Conservation (phyloP, 2,888 invertebrate genomes). For the Chrysolina haemoptera region DNA sequence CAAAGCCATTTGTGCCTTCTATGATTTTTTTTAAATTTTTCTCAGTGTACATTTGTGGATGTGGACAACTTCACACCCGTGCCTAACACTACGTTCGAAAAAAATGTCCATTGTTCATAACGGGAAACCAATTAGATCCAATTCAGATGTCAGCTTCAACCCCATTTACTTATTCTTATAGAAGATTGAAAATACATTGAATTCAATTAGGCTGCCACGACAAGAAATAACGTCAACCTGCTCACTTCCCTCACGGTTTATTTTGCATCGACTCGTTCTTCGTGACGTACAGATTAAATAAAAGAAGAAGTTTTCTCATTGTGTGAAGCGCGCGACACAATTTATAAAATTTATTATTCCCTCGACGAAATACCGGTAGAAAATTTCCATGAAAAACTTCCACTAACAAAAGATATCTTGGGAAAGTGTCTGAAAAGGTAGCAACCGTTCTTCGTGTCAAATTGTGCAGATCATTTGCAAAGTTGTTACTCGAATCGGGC, state of each 20-base stretch:
- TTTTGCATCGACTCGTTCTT: constrained; percentile 18
- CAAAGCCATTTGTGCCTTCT: no score
- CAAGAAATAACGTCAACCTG: constrained; percentile 9
- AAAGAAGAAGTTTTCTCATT: constrained; percentile 28
- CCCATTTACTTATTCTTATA: neutral
- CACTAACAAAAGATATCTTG: constrained; percentile 34
- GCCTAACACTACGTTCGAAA: no score
- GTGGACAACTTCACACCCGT: no score
- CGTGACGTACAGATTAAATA: constrained; percentile 22
- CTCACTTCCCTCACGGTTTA: constrained; percentile 6
- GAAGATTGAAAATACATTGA: constrained; percentile 13
- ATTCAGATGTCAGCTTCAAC: neutral
- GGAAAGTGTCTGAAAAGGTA: constrained; percentile 37
- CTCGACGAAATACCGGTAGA: constrained; percentile 2
- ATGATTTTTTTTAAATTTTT: no score
- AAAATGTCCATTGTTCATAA: neutral
- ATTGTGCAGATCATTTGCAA: constrained; percentile 33
- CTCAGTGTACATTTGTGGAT: no score
- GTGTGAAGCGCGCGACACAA: constrained; percentile 1
- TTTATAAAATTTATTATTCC: constrained; percentile 25
- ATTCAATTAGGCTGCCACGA: constrained; percentile 12
- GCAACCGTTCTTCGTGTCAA: constrained; percentile 34
- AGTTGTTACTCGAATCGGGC: neutral
- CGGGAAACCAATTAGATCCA: neutral
- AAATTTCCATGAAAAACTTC: constrained; percentile 17